Percentiles rank a stretch among this genome's conserved stretches.
Conservation (phyloP, 1,140 invertebrate genomes). For the Diabrotica undecimpunctata region DNA sequence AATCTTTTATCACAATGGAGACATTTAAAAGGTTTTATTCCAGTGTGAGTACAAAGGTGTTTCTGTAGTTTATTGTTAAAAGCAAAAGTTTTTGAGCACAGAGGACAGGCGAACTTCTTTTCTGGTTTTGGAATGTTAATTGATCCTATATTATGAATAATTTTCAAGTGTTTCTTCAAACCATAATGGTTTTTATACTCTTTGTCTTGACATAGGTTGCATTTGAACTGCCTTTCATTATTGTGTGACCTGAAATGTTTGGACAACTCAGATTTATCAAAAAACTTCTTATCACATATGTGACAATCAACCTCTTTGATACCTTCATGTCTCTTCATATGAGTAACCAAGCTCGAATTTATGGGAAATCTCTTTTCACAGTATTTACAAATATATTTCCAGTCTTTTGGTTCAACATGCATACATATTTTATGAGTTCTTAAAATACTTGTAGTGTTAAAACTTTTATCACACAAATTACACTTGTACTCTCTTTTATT, state of each 20-base stretch:
- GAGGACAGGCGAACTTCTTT: slow-evolving; percentile 27
- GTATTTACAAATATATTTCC: slow-evolving; percentile 30
- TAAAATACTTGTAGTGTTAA: slow-evolving; percentile 31
- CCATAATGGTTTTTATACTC: slow-evolving; percentile 31
- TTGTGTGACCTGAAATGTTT: slow-evolving; percentile 96
- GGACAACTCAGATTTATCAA: slow-evolving; percentile 95
- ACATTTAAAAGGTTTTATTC: slow-evolving; percentile 29
- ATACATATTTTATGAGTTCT: slow-evolving; percentile 32
- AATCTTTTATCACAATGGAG: slow-evolving; percentile 31
- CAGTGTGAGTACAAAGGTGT: slow-evolving; percentile 26
- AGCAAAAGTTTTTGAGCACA: slow-evolving; percentile 30
- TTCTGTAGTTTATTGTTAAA: slow-evolving; percentile 33
- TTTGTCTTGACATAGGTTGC: slow-evolving; percentile 86
- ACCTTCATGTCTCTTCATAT: slow-evolving; percentile 28
- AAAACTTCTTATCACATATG: slow-evolving; percentile 95
- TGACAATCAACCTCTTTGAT: slow-evolving; percentile 63
- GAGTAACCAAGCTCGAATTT: slow-evolving; percentile 27
- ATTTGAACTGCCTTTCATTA: slow-evolving; percentile 93
- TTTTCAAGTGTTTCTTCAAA: slow-evolving; percentile 31
- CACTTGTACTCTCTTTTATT: slow-evolving; percentile 34
- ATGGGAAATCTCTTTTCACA: slow-evolving; percentile 31
- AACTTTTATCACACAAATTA: slow-evolving; percentile 29
- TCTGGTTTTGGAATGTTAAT: slow-evolving; percentile 26
- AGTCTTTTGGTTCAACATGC: slow-evolving; percentile 31
- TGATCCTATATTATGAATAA: slow-evolving; percentile 26